Conservation (phyloP, 2,888 invertebrate genomes). For the Anoplius nigerrimus region DNA sequence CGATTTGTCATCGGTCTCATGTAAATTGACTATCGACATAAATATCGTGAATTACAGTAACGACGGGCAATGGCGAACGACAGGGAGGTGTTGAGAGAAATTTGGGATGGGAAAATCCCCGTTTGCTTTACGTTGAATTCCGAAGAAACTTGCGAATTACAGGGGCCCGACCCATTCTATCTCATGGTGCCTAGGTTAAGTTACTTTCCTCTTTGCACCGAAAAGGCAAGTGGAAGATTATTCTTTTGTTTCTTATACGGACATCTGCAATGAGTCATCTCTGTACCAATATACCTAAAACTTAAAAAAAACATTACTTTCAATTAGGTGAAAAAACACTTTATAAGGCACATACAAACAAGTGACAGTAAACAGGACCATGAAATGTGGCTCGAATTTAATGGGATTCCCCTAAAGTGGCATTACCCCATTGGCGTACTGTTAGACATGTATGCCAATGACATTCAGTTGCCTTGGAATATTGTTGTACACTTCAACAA, state of each 20-base stretch:
- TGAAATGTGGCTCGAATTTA: constrained; percentile 96
- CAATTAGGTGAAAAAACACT: constrained; percentile 90
- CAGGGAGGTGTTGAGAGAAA: constrained; percentile 93
- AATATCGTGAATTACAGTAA: not conserved
- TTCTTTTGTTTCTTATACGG: not conserved
- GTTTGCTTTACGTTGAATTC: constrained; percentile 92
- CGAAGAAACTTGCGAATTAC: constrained; percentile 91
- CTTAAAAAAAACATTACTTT: too few species aligned
- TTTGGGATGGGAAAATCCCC: constrained; percentile 97
- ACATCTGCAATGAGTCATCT: too few species aligned
- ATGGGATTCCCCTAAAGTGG: constrained; percentile 94
- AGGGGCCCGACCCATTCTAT: constrained; percentile 94
- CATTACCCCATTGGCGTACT: constrained; percentile 89
- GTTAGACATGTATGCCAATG: constrained; percentile 87
- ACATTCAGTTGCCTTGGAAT: constrained; percentile 91
- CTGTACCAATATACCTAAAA: too few species aligned
- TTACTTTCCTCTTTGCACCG: constrained; percentile 95
- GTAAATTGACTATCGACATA: too few species aligned
- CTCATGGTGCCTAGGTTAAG: constrained; percentile 94
- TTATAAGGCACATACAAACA: constrained; percentile 85
- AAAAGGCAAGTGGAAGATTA: constrained; percentile 82
- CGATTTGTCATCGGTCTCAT: not conserved
- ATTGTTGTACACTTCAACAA: constrained; percentile 96
- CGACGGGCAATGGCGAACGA: constrained; percentile 90
- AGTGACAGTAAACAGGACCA: constrained; percentile 83